Evolutionary conservation across 2,797 vertebrate species (phyloP).

Genomic region (Neostethus bicornis): DNA sequence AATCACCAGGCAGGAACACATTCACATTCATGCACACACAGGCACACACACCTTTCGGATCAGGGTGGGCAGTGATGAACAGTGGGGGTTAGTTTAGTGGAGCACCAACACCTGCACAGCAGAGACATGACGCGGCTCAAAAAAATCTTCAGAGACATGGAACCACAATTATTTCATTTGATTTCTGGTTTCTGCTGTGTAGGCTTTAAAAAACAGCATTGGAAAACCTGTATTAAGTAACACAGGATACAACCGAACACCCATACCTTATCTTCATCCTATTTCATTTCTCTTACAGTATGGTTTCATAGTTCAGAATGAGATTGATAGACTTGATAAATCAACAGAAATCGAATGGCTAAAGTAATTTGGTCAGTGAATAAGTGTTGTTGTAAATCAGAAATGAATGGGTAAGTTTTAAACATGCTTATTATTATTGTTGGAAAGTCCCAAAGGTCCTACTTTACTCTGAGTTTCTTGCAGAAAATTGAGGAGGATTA

Average conservation of each 20-base stretch:
- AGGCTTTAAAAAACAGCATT: neutral
- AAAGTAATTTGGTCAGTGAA: neutral
- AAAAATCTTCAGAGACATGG: conserved; percentile 15
- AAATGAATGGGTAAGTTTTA: neutral
- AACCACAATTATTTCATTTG: neutral
- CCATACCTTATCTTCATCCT: neutral
- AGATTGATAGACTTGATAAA: neutral
- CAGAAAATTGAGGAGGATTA: neutral
- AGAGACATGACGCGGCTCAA: conserved; percentile 34
- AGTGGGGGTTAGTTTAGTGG: conserved; percentile 73
- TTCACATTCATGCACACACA: conserved; percentile 26
- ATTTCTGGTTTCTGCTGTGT: neutral
- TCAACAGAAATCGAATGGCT: neutral
- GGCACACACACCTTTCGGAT: conserved; percentile 50
- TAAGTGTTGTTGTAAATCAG: too few relatives aligned
- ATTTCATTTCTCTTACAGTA: neutral
- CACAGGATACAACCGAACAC: neutral
- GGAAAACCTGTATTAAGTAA: too few relatives aligned
- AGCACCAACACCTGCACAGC: conserved; percentile 68
- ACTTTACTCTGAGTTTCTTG: neutral
- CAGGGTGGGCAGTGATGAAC: conserved; percentile 76
- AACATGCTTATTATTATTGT: neutral
- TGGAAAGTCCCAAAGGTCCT: neutral
- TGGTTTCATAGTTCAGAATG: neutral
- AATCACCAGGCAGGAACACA: conserved; percentile 72